phyloP scores from a whole-genome alignment of 1,140 invertebrate species.

The Nephotettix cincticeps region DNA sequence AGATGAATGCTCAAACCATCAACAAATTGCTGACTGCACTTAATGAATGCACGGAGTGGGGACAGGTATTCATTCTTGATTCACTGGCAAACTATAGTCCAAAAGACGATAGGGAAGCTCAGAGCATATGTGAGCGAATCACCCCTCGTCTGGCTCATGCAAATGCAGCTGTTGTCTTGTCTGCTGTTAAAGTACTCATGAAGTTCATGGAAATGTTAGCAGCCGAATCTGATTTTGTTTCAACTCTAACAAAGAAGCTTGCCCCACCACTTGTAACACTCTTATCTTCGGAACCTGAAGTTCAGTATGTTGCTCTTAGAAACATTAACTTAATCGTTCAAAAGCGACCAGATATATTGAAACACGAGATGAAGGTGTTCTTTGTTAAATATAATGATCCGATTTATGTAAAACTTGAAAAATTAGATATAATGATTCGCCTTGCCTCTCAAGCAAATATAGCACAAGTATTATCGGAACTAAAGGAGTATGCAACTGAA shows the following conservation, averaged over 20 bases:
- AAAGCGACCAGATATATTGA: conserved; percentile 98
- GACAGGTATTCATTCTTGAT: conserved; percentile 98
- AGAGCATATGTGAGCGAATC: conserved; percentile 98
- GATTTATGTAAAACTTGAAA: conserved; percentile 99
- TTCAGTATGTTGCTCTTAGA: conserved; percentile 97
- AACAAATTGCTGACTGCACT: conserved; percentile 98
- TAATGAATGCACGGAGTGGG: conserved; percentile 99
- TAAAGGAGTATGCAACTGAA: conserved; percentile 82
- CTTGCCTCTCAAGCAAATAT: conserved; percentile 98
- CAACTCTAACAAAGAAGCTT: conserved; percentile 92
- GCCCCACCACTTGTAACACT: conserved; percentile 98
- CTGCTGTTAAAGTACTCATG: conserved; percentile 97
- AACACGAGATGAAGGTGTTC: conserved; percentile 99
- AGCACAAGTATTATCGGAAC: conserved; percentile 95
- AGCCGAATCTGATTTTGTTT: conserved; percentile 90
- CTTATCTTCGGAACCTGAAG: conserved; percentile 96
- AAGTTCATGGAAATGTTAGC: conserved; percentile 98
- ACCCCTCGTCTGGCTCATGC: conserved; percentile 97
- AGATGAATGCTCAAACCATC: conserved; percentile 97
- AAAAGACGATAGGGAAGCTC: conserved; percentile 97
- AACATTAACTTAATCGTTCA: conserved; percentile 99
- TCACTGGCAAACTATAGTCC: conserved; percentile 96
- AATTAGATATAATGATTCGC: conserved; percentile 99
- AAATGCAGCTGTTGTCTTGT: conserved; percentile 99
- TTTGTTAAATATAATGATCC: conserved; percentile 99